These are phyloP conservation scores for Noctua comes DNA, from an alignment of 2,888 invertebrate species.

Conservation along the genomic window DNA sequence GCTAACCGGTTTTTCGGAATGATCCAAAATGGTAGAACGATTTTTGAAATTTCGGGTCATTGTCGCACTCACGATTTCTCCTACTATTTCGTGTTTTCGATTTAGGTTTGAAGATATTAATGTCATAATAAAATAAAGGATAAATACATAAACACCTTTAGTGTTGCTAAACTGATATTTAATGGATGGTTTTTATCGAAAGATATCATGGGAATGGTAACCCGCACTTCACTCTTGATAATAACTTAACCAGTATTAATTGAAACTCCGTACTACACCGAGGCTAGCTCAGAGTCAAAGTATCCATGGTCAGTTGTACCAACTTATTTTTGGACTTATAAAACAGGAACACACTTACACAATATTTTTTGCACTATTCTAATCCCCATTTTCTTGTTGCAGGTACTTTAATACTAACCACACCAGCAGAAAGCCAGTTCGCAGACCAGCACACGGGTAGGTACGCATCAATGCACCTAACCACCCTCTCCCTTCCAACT, in stretches of 20 bases:
- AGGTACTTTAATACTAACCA: constrained; percentile 79
- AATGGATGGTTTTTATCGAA: neutral
- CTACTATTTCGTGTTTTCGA: constrained; percentile 12
- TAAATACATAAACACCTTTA: neutral
- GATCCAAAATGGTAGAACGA: constrained; percentile 39
- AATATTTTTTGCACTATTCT: neutral
- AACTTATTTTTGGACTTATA: neutral
- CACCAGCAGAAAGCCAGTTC: constrained; percentile 79
- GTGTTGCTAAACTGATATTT: neutral
- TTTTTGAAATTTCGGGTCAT: constrained; percentile 11
- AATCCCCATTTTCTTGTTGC: constrained; percentile 69
- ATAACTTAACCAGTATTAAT: neutral
- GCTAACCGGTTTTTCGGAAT: constrained; percentile 35
- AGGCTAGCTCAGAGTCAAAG: neutral
- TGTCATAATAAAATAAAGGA: neutral
- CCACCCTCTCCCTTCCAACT: constrained; percentile 8
- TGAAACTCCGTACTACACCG: neutral
- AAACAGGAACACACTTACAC: neutral
- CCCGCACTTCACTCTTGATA: neutral
- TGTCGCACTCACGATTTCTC: constrained; percentile 44
- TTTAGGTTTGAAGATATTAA: neutral
- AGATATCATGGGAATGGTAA: neutral
- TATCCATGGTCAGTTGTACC: neutral
- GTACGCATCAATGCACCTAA: constrained; percentile 85
- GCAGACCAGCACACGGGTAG: constrained; percentile 87